Evolutionary conservation across 2,888 invertebrate species (phyloP).

Genomic region (Celastrina argiolus): DNA sequence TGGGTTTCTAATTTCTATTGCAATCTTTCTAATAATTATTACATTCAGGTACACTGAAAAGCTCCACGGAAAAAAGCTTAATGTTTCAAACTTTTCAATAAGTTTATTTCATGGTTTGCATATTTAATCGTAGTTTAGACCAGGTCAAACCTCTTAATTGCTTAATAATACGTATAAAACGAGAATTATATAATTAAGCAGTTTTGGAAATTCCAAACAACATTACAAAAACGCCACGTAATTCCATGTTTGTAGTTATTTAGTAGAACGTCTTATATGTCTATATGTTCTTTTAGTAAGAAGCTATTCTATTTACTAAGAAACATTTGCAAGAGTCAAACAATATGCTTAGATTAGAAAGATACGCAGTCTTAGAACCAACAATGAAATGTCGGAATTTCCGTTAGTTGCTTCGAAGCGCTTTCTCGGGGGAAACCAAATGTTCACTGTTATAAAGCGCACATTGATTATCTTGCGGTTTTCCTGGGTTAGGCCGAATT

Average conservation of each 20-base stretch:
- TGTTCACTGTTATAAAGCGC: constrained; percentile 25
- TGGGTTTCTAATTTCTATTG: too few relatives aligned
- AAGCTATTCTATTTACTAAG: neutral
- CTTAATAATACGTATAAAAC: neutral
- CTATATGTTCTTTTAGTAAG: neutral
- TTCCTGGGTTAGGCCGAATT: constrained; percentile 31
- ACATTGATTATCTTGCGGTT: constrained; percentile 35
- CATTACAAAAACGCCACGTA: neutral
- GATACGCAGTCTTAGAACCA: too few relatives aligned
- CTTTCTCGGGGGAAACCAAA: constrained; percentile 48
- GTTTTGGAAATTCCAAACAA: constrained; percentile 48
- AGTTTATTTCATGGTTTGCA: neutral
- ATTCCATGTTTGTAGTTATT: neutral
- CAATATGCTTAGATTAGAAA: neutral
- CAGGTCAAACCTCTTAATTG: constrained; percentile 3
- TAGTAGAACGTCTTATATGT: neutral
- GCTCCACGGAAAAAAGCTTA: neutral
- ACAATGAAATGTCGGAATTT: constrained; percentile 8
- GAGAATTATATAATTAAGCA: constrained; percentile 18
- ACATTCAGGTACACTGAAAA: too few relatives aligned
- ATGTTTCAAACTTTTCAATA: neutral
- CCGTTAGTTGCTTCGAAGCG: neutral
- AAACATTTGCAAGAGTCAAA: neutral
- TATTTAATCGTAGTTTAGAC: neutral
- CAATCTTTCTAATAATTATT: too few relatives aligned